Conservation (phyloP, 2,113 vertebrate genomes). For the Lathamus discolor region DNA sequence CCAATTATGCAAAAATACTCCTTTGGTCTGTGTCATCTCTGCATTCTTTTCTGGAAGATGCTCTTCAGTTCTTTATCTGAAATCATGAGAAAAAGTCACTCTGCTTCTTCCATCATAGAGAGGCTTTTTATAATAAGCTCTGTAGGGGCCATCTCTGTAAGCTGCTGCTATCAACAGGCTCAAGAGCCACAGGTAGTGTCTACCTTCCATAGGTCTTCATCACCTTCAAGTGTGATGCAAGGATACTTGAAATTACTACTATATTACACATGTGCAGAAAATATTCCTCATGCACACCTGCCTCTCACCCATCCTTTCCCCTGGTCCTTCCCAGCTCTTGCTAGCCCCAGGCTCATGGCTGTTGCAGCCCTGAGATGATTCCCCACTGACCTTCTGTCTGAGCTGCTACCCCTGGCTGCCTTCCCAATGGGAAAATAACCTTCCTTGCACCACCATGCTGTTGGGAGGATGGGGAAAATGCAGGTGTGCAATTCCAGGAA, state of each 20-base stretch:
- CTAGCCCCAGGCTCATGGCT: background rate
- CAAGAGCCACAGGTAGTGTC: background rate
- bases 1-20: background rate
- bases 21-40: background rate
- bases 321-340: background rate
- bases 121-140: background rate
- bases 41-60: background rate
- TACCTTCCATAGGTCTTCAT: background rate
- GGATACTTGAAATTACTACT: background rate
- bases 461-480: background rate
- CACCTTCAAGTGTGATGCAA: background rate
- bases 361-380: background rate
- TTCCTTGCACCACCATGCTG: background rate
- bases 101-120: background rate
- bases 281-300: background rate
- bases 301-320: background rate
- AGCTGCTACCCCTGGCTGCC: background rate
- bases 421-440: background rate
- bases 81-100: background rate
- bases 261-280: background rate
- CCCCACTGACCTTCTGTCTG: background rate
- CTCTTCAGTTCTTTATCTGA: background rate
- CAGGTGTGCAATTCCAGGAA: background rate
- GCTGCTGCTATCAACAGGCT: background rate
- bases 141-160: background rate